Conservation (phyloP, 2,797 vertebrate species). For the Octomys mimax region DNA sequence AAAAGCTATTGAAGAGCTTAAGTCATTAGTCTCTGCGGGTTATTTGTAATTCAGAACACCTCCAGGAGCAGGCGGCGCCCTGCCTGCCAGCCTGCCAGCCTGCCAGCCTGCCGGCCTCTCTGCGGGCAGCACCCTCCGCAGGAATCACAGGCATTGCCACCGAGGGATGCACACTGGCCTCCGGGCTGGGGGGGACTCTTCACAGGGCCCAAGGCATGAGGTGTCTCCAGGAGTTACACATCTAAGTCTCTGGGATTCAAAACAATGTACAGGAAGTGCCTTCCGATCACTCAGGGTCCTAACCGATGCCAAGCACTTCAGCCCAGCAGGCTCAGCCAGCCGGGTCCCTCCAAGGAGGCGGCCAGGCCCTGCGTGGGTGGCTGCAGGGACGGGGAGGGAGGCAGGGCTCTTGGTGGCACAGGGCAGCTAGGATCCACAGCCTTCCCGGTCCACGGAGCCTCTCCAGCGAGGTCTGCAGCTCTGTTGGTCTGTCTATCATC, state of each 20-base stretch:
- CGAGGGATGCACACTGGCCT: neutral
- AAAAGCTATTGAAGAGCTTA: conserved; percentile 11
- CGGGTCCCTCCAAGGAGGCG: neutral
- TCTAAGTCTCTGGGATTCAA: neutral
- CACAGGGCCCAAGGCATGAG: neutral
- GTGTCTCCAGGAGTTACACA: neutral
- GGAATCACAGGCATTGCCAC: neutral
- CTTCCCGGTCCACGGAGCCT: neutral
- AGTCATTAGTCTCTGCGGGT: neutral
- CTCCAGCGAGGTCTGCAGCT: neutral
- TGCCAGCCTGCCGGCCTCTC: neutral
- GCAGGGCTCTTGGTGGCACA: neutral
- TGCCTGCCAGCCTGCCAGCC: no score
- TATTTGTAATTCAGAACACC: neutral
- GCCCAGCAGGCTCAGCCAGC: neutral
- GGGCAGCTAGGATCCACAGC: neutral
- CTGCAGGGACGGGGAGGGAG: neutral
- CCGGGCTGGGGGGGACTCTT: neutral
- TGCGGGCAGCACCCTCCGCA: neutral
- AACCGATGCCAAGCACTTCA: neutral
- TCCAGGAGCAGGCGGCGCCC: neutral
- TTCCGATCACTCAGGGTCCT: neutral
- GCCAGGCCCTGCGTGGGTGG: neutral
- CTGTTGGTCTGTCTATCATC: no score
- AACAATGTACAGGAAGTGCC: neutral